These are phyloP conservation scores for Brachycybe producta DNA, from an alignment of 2,888 invertebrate genomes.

Conservation along the genomic window DNA sequence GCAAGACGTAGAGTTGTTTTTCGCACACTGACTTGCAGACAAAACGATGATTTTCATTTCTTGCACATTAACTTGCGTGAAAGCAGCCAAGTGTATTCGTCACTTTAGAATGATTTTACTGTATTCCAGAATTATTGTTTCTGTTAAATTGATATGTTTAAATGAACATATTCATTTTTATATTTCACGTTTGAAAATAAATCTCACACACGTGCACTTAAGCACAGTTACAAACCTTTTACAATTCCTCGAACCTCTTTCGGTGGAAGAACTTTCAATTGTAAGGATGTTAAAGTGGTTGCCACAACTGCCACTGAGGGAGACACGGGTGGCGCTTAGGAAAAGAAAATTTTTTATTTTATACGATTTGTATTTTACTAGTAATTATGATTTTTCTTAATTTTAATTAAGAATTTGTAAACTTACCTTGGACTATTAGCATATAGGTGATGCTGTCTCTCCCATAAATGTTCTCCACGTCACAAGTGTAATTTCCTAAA, in stretches of 20 bases:
- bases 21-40: too few relatives aligned
- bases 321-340: constrained; percentile 17
- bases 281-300: constrained; percentile 15
- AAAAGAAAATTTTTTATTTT: too few relatives aligned
- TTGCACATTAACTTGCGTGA: too few relatives aligned
- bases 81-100: too few relatives aligned
- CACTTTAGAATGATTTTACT: too few relatives aligned
- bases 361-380: too few relatives aligned
- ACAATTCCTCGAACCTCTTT: constrained; percentile 11
- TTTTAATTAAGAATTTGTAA: background rate
- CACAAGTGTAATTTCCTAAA: constrained; percentile 19
- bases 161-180: too few relatives aligned
- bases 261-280: constrained; percentile 13
- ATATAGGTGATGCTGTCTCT: constrained; percentile 17
- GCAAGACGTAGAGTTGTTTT: too few relatives aligned
- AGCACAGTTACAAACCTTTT: constrained; percentile 15
- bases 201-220: background rate
- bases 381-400: background rate
- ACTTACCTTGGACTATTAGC: constrained; percentile 18
- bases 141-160: too few relatives aligned
- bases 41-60: too few relatives aligned
- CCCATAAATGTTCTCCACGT: constrained; percentile 20
- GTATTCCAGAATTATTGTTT: too few relatives aligned
- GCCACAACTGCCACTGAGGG: constrained; percentile 13
- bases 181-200: background rate